Conservation (phyloP, 2,888 invertebrate species). For the Andrena marginata region DNA sequence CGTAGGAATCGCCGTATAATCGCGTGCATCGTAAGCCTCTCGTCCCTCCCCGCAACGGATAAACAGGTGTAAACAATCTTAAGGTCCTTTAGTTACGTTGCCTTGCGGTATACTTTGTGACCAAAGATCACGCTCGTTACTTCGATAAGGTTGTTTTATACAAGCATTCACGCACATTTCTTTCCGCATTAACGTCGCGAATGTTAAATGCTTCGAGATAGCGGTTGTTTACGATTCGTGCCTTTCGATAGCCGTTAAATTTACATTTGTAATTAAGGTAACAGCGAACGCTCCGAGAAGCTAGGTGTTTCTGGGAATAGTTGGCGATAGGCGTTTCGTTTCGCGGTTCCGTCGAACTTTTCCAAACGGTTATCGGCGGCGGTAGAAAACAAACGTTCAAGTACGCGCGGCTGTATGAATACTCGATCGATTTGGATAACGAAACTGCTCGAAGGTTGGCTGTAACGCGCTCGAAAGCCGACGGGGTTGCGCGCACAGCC, state of each 20-base stretch:
- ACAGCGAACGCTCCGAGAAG: conserved; percentile 17
- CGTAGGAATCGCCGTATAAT: conserved; percentile 17
- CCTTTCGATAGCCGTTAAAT: conserved; percentile 51
- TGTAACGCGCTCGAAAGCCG: background rate
- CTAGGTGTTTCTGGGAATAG: background rate
- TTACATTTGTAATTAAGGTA: conserved; percentile 31
- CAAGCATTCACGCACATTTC: conserved; percentile 33
- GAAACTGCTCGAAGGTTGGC: background rate
- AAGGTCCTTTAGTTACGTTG: conserved; percentile 20
- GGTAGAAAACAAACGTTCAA: conserved; percentile 14
- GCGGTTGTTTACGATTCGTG: conserved; percentile 63
- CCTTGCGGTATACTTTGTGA: conserved; percentile 19
- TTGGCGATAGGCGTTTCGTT: conserved; percentile 21
- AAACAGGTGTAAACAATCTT: conserved; percentile 6
- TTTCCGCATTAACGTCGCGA: conserved; percentile 22
- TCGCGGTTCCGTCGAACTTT: conserved; percentile 18
- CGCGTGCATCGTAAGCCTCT: conserved; percentile 9
- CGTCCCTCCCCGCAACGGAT: background rate
- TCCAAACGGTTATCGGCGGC: background rate
- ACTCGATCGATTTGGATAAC: conserved; percentile 11
- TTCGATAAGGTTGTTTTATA: conserved; percentile 36
- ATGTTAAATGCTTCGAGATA: conserved; percentile 33
- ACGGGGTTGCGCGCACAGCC: conserved; percentile 12
- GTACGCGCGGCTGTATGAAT: conserved; percentile 13
- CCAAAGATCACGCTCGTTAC: conserved; percentile 49